Conservation (phyloP, 2,888 invertebrate species). For the Drosophila gaucha region DNA sequence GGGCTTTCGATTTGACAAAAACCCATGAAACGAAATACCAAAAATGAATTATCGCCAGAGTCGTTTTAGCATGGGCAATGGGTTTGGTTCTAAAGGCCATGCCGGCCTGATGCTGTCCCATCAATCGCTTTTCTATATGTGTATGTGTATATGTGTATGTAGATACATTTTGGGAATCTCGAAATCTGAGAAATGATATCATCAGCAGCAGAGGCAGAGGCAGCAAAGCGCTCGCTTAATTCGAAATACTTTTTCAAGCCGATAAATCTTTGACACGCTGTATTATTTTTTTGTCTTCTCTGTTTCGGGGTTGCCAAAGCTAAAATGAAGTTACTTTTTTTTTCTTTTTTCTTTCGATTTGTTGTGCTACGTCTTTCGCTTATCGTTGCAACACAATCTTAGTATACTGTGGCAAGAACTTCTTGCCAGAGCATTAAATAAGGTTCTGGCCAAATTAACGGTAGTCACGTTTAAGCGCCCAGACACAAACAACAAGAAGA, state of each 20-base stretch:
- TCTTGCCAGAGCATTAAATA: constrained; percentile 57
- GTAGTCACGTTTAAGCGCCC: constrained; percentile 70
- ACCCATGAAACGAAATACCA: constrained; percentile 19
- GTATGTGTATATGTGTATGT: neutral
- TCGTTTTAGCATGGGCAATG: constrained; percentile 12
- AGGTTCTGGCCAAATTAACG: constrained; percentile 73
- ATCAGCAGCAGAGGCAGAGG: constrained; percentile 25
- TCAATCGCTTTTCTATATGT: constrained; percentile 14
- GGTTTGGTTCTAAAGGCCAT: constrained; percentile 11
- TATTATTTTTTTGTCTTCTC: constrained; percentile 18
- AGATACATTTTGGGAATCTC: constrained; percentile 16
- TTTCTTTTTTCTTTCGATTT: constrained; percentile 7
- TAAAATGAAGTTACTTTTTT: constrained; percentile 52
- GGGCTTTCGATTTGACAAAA: constrained; percentile 58
- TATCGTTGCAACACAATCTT: constrained; percentile 50
- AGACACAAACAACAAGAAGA: constrained; percentile 50
- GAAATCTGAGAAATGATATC: constrained; percentile 57
- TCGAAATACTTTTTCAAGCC: constrained; percentile 60
- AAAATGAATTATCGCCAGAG: constrained; percentile 42
- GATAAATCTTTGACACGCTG: constrained; percentile 66
- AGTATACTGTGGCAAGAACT: constrained; percentile 31
- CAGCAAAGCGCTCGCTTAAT: constrained; percentile 45
- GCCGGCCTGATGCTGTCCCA: constrained; percentile 16
- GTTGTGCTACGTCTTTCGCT: constrained; percentile 28
- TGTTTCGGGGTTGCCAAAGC: constrained; percentile 1